These are phyloP conservation scores for Brassicogethes aeneus DNA, from an alignment of 2,888 invertebrate species.

Conservation along the genomic window DNA sequence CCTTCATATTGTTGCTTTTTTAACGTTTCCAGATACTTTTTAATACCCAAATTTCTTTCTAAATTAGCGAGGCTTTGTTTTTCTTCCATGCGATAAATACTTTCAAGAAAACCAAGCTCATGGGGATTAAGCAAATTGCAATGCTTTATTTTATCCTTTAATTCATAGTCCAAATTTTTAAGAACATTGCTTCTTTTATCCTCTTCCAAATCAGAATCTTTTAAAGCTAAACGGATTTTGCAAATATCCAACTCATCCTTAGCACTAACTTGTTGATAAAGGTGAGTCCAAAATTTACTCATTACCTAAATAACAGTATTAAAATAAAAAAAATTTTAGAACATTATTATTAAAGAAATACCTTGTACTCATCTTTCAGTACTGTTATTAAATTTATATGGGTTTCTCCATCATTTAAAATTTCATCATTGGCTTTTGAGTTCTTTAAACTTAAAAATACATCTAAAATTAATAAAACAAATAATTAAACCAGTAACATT, in stretches of 20 bases:
- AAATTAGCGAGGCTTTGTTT: conserved; percentile 34
- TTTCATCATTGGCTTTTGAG: conserved; percentile 25
- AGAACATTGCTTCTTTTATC: conserved; percentile 18
- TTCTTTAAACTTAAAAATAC: conserved; percentile 38
- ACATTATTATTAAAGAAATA: conserved; percentile 21
- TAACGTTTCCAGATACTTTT: conserved; percentile 56
- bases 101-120: conserved; percentile 35
- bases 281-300: conserved; percentile 37
- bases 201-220: conserved; percentile 21
- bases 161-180: conserved; percentile 32
- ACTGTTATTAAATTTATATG: conserved; percentile 50
- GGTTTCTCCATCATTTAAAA: conserved; percentile 42
- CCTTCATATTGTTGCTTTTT: conserved; percentile 44
- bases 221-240: conserved; percentile 49
- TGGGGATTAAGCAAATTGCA: conserved; percentile 37
- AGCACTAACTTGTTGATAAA: conserved; percentile 43
- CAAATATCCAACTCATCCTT: conserved; percentile 68
- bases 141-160: conserved; percentile 33
- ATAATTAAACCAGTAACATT: too few relatives aligned
- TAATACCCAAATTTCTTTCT: conserved; percentile 50
- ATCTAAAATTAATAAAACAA: too few relatives aligned
- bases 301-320: conserved; percentile 28
- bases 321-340: conserved; percentile 3
- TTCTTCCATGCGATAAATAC: conserved; percentile 30
- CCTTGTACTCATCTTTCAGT: conserved; percentile 57